phyloP scores from a whole-genome alignment of 2,797 vertebrate genomes.

The Leptoclinus maculatus region DNA sequence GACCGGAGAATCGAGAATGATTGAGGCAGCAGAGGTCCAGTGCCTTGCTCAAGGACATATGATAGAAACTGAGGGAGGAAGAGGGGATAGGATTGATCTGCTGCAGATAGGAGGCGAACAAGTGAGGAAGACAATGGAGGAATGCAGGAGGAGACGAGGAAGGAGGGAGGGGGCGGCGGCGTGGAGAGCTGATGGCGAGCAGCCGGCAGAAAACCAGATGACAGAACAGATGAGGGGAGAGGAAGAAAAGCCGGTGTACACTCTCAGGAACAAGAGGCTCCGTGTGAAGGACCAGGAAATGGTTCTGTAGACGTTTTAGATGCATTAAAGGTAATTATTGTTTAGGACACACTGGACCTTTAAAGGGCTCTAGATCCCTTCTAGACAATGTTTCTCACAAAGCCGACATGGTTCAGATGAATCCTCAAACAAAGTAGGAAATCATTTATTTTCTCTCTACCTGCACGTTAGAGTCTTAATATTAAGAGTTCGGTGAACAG shows the following conservation, averaged over 20 bases:
- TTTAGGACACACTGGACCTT: neutral
- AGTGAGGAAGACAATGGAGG: constrained; percentile 43
- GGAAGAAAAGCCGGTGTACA: neutral
- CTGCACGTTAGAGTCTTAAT: neutral
- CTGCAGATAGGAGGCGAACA: constrained; percentile 15
- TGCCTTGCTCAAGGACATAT: constrained; percentile 1
- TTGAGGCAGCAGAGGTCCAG: neutral
- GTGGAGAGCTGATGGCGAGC: constrained; percentile 9
- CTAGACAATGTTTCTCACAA: neutral
- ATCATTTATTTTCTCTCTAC: neutral
- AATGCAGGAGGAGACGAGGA: constrained; percentile 33
- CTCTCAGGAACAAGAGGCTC: neutral
- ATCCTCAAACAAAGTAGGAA: neutral
- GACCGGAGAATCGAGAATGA: constrained; percentile 3
- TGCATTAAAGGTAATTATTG: neutral
- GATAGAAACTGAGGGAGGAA: neutral
- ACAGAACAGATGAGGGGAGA: constrained; percentile 33
- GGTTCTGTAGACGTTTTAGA: neutral
- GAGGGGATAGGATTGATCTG: neutral
- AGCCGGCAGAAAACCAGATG: constrained; percentile 38
- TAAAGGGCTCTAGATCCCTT: neutral
- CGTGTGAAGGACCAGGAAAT: neutral
- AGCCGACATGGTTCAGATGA: neutral
- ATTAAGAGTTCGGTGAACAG: neutral
- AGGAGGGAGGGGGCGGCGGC: constrained; percentile 6